These are phyloP conservation scores for Drosophila prostipennis DNA, from an alignment of 2,888 invertebrate species.

Conservation along the genomic window DNA sequence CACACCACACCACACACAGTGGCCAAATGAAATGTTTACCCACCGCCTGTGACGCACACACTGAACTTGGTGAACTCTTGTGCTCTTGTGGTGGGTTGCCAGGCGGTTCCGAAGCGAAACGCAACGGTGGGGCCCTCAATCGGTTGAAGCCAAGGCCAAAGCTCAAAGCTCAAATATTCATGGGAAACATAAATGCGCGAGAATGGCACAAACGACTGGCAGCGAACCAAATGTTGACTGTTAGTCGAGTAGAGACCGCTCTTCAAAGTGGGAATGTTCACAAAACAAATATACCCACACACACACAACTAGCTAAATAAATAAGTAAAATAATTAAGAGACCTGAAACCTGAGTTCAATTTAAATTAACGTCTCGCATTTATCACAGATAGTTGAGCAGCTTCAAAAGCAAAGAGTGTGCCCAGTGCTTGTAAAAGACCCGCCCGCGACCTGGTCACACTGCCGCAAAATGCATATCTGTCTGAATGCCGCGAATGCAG, in stretches of 20 bases:
- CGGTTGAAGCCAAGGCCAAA: slow-evolving; percentile 38
- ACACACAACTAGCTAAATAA: slow-evolving; percentile 3
- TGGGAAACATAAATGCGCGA: slow-evolving; percentile 18
- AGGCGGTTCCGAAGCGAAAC: slow-evolving; percentile 16
- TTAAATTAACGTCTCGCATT: not conserved
- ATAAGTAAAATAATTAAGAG: not conserved
- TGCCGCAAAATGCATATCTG: slow-evolving; percentile 1
- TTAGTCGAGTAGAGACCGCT: slow-evolving; percentile 22
- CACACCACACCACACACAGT: slow-evolving; percentile 8
- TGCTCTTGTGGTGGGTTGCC: slow-evolving; percentile 23
- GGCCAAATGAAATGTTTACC: not conserved
- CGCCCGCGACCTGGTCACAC: slow-evolving; percentile 9
- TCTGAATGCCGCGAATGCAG: slow-evolving; percentile 7
- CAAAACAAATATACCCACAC: not conserved
- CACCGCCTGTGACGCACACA: slow-evolving; percentile 5
- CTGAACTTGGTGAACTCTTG: slow-evolving; percentile 8
- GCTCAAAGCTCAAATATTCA: slow-evolving; percentile 40
- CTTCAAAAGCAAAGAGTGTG: slow-evolving; percentile 3
- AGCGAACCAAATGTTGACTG: slow-evolving; percentile 20
- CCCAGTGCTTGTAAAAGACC: not conserved
- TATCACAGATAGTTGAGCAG: not conserved
- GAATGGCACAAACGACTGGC: slow-evolving; percentile 19
- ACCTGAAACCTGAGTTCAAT: not conserved
- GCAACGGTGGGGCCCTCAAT: slow-evolving; percentile 25
- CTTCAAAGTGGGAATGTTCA: slow-evolving; percentile 8